Conservation (phyloP, 2,888 invertebrate species). For the Melipona bicolor region DNA sequence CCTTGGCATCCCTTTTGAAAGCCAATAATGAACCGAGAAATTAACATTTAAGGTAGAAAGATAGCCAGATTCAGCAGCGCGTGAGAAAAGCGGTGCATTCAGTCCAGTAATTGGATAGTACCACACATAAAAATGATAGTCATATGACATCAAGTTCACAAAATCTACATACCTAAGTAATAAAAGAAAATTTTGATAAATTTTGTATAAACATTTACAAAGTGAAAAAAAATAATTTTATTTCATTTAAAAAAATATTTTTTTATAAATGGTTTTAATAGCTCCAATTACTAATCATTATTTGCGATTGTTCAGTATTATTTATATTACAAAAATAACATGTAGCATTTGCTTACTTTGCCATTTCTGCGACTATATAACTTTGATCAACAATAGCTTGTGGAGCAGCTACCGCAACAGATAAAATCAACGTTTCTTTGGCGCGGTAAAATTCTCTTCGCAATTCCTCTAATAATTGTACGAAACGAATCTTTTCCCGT, state of each 20-base stretch:
- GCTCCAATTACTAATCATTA: neutral
- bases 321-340: neutral
- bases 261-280: neutral
- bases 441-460: constrained; percentile 87
- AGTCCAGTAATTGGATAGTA: constrained; percentile 93
- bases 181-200: neutral
- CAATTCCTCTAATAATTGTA: constrained; percentile 90
- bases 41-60: constrained; percentile 92
- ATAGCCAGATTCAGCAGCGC: constrained; percentile 87
- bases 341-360: constrained; percentile 85
- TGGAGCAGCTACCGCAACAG: constrained; percentile 92
- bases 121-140: constrained; percentile 92
- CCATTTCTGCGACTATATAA: constrained; percentile 92
- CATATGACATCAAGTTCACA: constrained; percentile 96
- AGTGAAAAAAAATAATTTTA: neutral
- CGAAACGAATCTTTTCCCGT: constrained; percentile 90
- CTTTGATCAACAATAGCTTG: constrained; percentile 90
- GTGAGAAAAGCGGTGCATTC: constrained; percentile 92
- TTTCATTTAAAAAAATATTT: too few relatives aligned
- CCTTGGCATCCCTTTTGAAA: constrained; percentile 88
- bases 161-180: constrained; percentile 89
- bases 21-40: constrained; percentile 92
- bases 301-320: neutral
- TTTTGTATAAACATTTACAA: neutral
- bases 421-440: constrained; percentile 87